phyloP scores from a whole-genome alignment of 2,113 vertebrate genomes.

The Myotis davidii region DNA sequence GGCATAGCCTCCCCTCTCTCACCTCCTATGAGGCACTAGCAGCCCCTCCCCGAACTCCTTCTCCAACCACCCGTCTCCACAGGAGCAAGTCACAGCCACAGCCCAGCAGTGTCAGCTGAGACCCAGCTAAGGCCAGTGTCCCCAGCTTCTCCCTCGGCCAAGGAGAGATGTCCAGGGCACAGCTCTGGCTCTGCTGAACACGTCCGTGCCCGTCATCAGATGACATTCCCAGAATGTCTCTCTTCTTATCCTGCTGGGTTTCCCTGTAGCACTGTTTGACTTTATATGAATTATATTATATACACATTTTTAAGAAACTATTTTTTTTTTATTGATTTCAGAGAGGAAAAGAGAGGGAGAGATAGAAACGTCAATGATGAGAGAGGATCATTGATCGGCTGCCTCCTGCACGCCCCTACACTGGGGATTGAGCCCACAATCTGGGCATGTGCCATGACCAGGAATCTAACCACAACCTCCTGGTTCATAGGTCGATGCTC shows the following conservation, averaged over 20 bases:
- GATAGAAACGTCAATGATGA: too few species aligned
- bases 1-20: not conserved
- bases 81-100: not conserved
- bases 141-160: not conserved
- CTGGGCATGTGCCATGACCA: too few species aligned
- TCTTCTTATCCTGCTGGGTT: not conserved
- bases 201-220: rapidly evolving
- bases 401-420: too few species aligned
- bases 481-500: too few species aligned
- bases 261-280: not conserved
- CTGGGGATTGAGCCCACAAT: too few species aligned
- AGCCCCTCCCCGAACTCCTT: not conserved
- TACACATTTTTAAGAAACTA: too few species aligned
- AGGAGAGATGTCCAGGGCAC: not conserved
- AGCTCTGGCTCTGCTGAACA: not conserved
- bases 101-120: not conserved
- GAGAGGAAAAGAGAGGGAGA: too few species aligned
- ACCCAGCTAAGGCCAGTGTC: not conserved
- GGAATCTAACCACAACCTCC: too few species aligned
- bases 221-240: not conserved
- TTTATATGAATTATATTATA: too few species aligned
- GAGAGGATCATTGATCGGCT: too few species aligned
- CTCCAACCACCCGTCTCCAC: not conserved
- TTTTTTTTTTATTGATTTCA: too few species aligned
- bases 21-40: not conserved